Percentiles rank a stretch among this genome's conserved stretches.
Conservation (phyloP, 2,888 invertebrate species). For the Ophioninae sp. region DNA sequence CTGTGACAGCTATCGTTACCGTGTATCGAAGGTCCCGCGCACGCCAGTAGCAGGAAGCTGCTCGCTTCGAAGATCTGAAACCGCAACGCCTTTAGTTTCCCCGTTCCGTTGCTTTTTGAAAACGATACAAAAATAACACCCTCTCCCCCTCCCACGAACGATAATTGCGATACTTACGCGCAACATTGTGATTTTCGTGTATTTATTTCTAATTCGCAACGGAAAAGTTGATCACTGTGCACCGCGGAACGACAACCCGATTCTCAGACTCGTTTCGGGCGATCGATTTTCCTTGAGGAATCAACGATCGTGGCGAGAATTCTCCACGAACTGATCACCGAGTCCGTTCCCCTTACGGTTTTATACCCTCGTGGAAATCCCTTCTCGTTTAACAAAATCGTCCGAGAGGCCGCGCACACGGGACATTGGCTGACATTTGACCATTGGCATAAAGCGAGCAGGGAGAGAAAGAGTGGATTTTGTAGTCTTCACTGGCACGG, state of each 20-base stretch:
- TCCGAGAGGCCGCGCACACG: slow-evolving; percentile 62
- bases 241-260: neutral
- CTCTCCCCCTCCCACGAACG: neutral
- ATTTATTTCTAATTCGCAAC: slow-evolving; percentile 45
- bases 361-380: slow-evolving; percentile 75
- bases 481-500: slow-evolving; percentile 72
- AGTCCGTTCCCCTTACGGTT: slow-evolving; percentile 73
- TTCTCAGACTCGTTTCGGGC: neutral
- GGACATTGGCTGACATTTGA: slow-evolving; percentile 75
- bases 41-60: slow-evolving; percentile 64
- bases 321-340: slow-evolving; percentile 72
- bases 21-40: slow-evolving; percentile 67
- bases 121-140: neutral
- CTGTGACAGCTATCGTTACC: slow-evolving; percentile 65
- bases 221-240: slow-evolving; percentile 45
- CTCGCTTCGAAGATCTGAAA: slow-evolving; percentile 68
- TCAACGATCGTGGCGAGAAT: slow-evolving; percentile 66
- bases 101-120: slow-evolving; percentile 33
- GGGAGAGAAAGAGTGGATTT: slow-evolving; percentile 75
- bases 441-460: slow-evolving; percentile 64
- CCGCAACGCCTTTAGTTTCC: slow-evolving; percentile 29
- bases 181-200: slow-evolving; percentile 63
- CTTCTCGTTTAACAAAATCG: slow-evolving; percentile 70
- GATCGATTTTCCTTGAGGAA: slow-evolving; percentile 12
- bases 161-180: slow-evolving; percentile 66